A percentile compares a stretch with the other conserved stretches of the same genome.
phyloP scores from a whole-genome alignment of 2,888 invertebrate species.

The Andrena trimmerana region DNA sequence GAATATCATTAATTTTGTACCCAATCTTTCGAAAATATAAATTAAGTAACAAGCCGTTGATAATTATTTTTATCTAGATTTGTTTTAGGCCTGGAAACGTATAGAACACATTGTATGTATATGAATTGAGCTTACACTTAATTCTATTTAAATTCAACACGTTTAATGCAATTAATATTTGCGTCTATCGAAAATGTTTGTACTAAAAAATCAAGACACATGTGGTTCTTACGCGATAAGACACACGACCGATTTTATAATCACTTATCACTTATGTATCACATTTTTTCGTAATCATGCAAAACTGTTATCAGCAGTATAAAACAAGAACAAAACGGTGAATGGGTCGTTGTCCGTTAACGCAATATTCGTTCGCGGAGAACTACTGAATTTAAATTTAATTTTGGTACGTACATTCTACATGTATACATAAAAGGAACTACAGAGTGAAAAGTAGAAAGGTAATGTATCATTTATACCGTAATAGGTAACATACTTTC shows the following conservation, averaged over 20 bases:
- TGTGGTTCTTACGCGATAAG: neutral
- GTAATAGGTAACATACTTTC: constrained; percentile 1
- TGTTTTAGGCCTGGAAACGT: neutral
- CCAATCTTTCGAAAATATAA: neutral
- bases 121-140: neutral
- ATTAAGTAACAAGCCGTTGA: neutral
- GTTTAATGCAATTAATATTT: neutral
- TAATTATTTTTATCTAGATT: no score
- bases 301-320: neutral
- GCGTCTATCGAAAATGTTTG: neutral
- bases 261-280: neutral
- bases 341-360: no score
- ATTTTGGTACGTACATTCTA: neutral
- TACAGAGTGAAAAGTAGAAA: no score
- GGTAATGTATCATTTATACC: neutral
- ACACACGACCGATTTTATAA: neutral
- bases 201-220: neutral
- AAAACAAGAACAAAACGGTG: neutral
- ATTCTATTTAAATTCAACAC: neutral
- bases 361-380: no score
- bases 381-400: neutral
- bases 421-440: neutral
- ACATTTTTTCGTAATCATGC: neutral
- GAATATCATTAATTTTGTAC: neutral
- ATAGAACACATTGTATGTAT: neutral